Percentiles rank a stretch among this genome's conserved stretches.
Evolutionary conservation across 2,797 vertebrate species (phyloP).

Genomic region (Podargus strigoides): DNA sequence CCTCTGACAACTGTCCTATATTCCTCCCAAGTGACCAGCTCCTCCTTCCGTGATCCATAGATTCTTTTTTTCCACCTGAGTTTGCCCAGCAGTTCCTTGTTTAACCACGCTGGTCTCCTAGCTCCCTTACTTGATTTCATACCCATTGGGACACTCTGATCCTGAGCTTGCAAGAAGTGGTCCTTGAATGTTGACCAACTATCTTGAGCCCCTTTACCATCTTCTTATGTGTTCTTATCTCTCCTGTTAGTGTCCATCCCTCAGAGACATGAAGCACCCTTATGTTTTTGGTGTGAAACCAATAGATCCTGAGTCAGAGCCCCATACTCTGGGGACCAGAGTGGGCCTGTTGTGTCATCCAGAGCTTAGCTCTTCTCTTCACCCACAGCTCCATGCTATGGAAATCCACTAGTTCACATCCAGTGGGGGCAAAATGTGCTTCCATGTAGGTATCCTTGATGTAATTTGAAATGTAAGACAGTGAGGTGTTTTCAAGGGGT

Average conservation of each 20-base stretch:
- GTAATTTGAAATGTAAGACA: background rate
- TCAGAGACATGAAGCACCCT: background rate
- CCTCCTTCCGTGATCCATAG: too few species aligned
- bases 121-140: too few species aligned
- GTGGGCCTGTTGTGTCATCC: background rate
- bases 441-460: background rate
- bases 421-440: background rate
- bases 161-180: too few species aligned
- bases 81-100: too few species aligned
- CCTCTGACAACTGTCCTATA: too few species aligned
- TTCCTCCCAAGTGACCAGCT: too few species aligned
- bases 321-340: background rate
- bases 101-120: too few species aligned
- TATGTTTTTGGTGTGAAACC: background rate
- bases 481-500: accelerated
- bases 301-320: background rate
- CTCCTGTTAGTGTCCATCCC: background rate
- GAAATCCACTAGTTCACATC: background rate
- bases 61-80: too few species aligned
- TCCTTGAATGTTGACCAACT: too few species aligned
- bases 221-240: too few species aligned
- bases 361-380: background rate
- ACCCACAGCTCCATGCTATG: background rate
- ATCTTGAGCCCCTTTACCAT: too few species aligned
- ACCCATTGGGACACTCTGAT: too few species aligned